A percentile compares a stretch with the other conserved stretches of the same genome.
These are phyloP conservation scores for Datnioides undecimradiatus DNA, from an alignment of 2,113 vertebrate genomes.

Conservation along the genomic window DNA sequence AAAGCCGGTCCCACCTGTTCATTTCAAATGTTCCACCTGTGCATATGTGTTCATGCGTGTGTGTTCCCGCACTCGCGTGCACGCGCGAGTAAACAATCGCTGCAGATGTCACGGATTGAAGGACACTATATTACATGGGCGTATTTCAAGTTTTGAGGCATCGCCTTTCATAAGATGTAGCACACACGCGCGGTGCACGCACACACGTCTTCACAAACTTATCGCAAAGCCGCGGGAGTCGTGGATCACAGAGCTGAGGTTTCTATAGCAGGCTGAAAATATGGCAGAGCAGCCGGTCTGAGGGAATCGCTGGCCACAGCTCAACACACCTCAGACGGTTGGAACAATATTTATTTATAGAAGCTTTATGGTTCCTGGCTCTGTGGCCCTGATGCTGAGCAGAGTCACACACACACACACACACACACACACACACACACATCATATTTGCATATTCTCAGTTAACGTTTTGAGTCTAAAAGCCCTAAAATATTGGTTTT, in stretches of 20 bases:
- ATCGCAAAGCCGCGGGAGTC: conserved; percentile 41
- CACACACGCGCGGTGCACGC: not conserved
- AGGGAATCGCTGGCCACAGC: conserved; percentile 41
- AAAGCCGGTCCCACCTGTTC: conserved; percentile 71
- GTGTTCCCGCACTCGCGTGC: not conserved
- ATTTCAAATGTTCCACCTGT: conserved; percentile 48
- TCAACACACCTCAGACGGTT: conserved; percentile 41
- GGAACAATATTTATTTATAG: conserved; percentile 55
- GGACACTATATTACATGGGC: conserved; percentile 27
- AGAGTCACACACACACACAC: not conserved
- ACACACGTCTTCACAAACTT: conserved; percentile 17
- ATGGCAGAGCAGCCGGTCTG: conserved; percentile 42
- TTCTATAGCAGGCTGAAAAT: conserved; percentile 56
- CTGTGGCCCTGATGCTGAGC: not conserved
- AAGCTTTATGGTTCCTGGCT: conserved; percentile 55
- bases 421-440: not conserved
- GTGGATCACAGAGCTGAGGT: conserved; percentile 36
- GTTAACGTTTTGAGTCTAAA: not conserved
- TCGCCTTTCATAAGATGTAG: conserved; percentile 7
- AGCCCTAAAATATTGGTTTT: not conserved
- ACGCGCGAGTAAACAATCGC: not conserved
- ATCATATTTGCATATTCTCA: not conserved
- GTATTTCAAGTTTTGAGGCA: conserved; percentile 13
- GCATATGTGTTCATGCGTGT: conserved; percentile 18
- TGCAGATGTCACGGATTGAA: conserved; percentile 45